Base-by-base conservation (phyloP, 1,140 invertebrate genomes). In the Sycophaga agraensis region DNA sequence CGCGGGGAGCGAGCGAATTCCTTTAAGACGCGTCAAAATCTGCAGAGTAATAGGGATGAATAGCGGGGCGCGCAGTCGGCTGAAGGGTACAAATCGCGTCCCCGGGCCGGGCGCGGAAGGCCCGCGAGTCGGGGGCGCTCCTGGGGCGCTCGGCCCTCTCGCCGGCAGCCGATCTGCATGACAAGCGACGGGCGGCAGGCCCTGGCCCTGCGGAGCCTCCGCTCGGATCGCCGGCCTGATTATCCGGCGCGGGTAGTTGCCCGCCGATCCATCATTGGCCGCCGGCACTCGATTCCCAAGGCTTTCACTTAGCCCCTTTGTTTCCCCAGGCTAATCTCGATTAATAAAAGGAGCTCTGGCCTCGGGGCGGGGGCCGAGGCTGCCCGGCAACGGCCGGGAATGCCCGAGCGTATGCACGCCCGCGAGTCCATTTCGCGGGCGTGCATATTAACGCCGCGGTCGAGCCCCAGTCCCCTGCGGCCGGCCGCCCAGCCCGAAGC, bases 251-350 rank as follows among this genome's bases (percentile, higher is more conserved):
- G n/a, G n/a, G n/a, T n/a, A n/a, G n/a, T n/a, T n/a, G n/a, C n/a
- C n/a, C n/a, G n/a, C n/a, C n/a, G n/a, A n/a, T n/a, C n/a, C n/a
- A n/a, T n/a, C n/a, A n/a, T n/a, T n/a, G n/a, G n/a, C n/a, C n/a
- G n/a, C n/a, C n/a, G n/a, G 11, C 7, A 54, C 31, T 61, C 50
- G 37, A 54, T 61, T 61, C 50, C n/a, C 43, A 54, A 28, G 40
- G 28, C 59, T 61, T 61, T 61, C 50, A 61, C 59, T 61, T 54
- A 54, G 26, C 42, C n/a, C 48, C 28, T 14, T 14, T n/a, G n/a
- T n/a, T n/a, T n/a, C n/a, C n/a, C n/a, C n/a, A n/a, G n/a, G n/a
- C n/a, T n/a, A n/a, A n/a, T n/a, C n/a, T n/a, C n/a, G n/a, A n/a
- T n/a, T n/a, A n/a, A n/a, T n/a, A n/a, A n/a, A n/a, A n/a, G n/a